Percentiles rank a stretch among this genome's conserved stretches.
These are phyloP conservation scores for Aphodius sticticus DNA, from an alignment of 2,888 invertebrate genomes.

Conservation along the genomic window DNA sequence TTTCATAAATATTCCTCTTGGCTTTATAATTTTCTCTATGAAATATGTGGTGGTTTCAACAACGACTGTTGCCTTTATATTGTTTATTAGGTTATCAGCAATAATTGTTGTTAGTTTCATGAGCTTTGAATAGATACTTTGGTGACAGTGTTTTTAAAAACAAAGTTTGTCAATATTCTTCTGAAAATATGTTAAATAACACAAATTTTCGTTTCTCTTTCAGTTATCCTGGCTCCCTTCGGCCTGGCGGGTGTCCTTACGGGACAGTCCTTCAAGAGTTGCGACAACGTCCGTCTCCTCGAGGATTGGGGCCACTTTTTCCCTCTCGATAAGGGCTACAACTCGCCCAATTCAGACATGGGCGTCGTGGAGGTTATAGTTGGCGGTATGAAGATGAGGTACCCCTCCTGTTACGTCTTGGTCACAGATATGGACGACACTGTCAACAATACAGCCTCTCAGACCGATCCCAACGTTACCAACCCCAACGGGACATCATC, in stretches of 20 bases:
- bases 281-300: constrained; percentile 80
- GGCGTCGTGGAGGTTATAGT: constrained; percentile 70
- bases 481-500: constrained; percentile 25
- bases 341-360: constrained; percentile 53
- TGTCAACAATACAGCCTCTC: constrained; percentile 31
- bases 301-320: constrained; percentile 97
- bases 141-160: no score
- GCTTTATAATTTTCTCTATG: no score
- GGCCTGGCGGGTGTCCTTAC: constrained; percentile 92
- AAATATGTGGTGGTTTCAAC: no score
- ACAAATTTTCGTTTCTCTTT: not conserved
- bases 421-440: constrained; percentile 84
- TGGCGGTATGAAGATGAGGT: constrained; percentile 93
- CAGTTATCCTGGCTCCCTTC: constrained; percentile 94
- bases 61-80: no score
- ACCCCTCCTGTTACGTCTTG: constrained; percentile 94
- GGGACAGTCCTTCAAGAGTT: constrained; percentile 78
- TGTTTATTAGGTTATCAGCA: no score
- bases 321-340: constrained; percentile 75
- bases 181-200: not conserved
- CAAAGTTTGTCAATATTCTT: no score
- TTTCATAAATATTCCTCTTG: no score
- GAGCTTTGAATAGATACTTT: no score
- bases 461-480: constrained; percentile 13
- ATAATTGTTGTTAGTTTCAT: no score